Base-by-base conservation (phyloP, 2,113 vertebrate genomes). In the Tetrao urogallus region DNA sequence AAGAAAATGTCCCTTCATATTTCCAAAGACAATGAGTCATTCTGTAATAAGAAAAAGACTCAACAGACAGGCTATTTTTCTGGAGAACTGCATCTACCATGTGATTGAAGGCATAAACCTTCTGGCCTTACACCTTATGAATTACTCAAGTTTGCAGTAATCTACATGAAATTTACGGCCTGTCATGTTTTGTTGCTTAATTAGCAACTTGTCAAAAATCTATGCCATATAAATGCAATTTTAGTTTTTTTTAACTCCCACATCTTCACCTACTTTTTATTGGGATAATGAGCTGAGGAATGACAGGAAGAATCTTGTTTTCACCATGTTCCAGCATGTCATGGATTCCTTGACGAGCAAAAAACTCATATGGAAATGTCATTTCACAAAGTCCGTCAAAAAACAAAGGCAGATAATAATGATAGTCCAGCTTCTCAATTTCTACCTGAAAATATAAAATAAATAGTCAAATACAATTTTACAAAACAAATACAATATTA, bases 321-420 rank as follows among this genome's bases (percentile, higher is more conserved):
- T 98, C 98, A 61, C 99, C 99, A 9, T 98, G 98, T 88, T 99
- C 98, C 97, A 99, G 97, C 98, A 99, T 96, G 97, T 99, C 99
- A 78, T 99, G 98, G 93, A 98, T 95, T 66, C 99, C 99, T 98
- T 99, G 99, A 60, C 98, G 98, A 92, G 99, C 99, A 60, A 99
- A 99, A 97, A 99, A 98, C 79, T 99, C 98, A 47, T 98, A 99
- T 6, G 99, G 99, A 97, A 99, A 99, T 47, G 92, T 81, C 2
- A 98, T 98, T 97, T 99, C 99, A 93, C 98, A 98, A 50, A 99
- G 98, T 10, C 99, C 99, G 22, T 99, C 98, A 85, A 99, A 99
- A 95, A 99, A 99, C 91, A 99, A 97, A 24, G 99, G 99, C 94
- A 99, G 98, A 94, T 98, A 98, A 95, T 98, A 98, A 89, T 98